Conservation (phyloP, 2,888 invertebrate species). For the Cephus runcator region DNA sequence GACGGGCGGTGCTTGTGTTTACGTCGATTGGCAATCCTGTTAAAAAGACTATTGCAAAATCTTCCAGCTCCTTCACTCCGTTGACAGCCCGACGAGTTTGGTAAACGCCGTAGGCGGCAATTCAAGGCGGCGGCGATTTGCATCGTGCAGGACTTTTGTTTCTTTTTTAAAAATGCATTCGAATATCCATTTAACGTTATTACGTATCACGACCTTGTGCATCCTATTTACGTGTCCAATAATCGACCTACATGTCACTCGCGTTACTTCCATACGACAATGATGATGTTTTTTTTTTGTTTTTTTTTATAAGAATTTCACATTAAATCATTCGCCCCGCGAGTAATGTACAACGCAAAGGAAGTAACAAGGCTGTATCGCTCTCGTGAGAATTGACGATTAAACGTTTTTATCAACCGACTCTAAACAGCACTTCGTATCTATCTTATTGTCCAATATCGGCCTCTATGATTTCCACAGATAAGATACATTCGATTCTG, state of each 20-base stretch:
- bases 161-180: constrained; percentile 16
- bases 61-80: neutral
- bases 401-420: neutral
- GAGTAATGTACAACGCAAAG: neutral
- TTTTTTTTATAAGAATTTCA: neutral
- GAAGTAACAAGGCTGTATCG: neutral
- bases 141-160: neutral
- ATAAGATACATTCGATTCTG: neutral
- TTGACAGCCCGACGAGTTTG: neutral
- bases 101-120: constrained; percentile 25
- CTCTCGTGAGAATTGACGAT: neutral
- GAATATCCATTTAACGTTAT: constrained; percentile 25
- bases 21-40: neutral
- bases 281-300: too few relatives aligned
- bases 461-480: neutral
- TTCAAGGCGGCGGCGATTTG: constrained; percentile 25
- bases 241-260: neutral
- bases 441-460: neutral
- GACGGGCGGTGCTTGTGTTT: neutral
- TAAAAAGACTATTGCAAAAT: neutral
- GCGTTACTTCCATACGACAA: neutral
- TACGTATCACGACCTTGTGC: constrained; percentile 19
- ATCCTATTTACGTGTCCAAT: constrained; percentile 37
- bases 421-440: neutral
- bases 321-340: neutral